These are phyloP conservation scores for Anguilla pacifica DNA, from an alignment of 2,797 vertebrate genomes.

Conservation along the genomic window DNA sequence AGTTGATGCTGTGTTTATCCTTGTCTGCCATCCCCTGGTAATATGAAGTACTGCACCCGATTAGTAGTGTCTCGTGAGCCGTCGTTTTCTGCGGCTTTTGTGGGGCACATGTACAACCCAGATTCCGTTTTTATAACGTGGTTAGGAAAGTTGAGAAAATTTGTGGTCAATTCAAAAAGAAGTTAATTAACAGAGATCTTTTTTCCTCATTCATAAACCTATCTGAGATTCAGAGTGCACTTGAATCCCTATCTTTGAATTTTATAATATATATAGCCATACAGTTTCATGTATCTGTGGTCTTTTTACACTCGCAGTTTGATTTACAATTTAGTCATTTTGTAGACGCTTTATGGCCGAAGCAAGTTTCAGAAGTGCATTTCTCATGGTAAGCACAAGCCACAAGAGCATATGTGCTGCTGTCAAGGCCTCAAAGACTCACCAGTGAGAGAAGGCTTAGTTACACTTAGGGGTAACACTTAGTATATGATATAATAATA, in stretches of 20 bases:
- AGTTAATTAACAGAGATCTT: not conserved
- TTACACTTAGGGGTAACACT: not conserved
- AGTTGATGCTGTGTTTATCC: conserved; percentile 18
- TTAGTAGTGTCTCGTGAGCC: not conserved
- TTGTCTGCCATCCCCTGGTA: conserved; percentile 69
- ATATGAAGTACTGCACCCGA: conserved; percentile 48
- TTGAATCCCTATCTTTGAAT: not conserved
- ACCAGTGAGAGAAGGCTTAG: too few species aligned
- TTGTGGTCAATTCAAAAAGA: not conserved
- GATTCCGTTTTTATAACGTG: not conserved
- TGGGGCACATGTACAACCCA: not conserved
- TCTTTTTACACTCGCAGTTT: too few species aligned
- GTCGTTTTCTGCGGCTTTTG: not conserved
- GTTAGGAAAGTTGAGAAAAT: not conserved
- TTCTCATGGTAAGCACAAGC: too few species aligned
- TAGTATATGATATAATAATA: not conserved
- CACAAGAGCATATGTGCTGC: too few species aligned
- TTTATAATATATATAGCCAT: not conserved
- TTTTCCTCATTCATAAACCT: not conserved
- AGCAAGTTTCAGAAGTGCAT: too few species aligned
- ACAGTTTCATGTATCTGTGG: not conserved
- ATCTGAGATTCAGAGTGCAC: not conserved
- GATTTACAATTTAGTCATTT: too few species aligned
- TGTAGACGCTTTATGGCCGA: too few species aligned
- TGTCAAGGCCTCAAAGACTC: too few species aligned